phyloP scores from a whole-genome alignment of 2,113 vertebrate genomes.

The Zosterops borbonicus region DNA sequence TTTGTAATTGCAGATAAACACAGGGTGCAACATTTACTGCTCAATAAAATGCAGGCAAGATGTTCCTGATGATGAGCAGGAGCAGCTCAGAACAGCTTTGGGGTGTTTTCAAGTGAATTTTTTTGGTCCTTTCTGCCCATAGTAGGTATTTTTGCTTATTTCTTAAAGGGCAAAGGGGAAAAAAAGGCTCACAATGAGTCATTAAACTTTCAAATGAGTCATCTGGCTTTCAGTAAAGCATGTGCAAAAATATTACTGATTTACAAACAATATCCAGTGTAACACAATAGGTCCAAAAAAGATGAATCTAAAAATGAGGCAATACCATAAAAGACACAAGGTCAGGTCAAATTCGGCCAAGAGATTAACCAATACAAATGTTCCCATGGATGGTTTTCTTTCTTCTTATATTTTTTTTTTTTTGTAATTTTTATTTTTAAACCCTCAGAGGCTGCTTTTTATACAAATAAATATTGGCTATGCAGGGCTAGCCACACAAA shows the following conservation, averaged over 20 bases:
- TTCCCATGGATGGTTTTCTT: conserved; percentile 11
- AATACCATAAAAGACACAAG: conserved; percentile 60
- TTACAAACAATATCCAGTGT: conserved; percentile 66
- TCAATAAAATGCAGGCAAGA: background rate
- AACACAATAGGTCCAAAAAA: conserved; percentile 67
- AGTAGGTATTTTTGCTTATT: background rate
- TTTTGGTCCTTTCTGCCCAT: background rate
- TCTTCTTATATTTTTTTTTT: background rate
- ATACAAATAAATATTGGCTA: conserved; percentile 59
- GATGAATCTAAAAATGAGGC: conserved; percentile 66
- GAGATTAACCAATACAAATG: conserved; percentile 24
- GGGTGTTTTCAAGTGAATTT: background rate
- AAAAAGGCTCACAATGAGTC: conserved; percentile 49
- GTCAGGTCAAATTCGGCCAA: conserved; percentile 57
- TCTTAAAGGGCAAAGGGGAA: conserved; percentile 31
- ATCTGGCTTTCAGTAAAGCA: conserved; percentile 65
- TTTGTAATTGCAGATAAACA: conserved; percentile 24
- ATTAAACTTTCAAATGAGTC: conserved; percentile 63
- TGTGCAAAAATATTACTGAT: conserved; percentile 68
- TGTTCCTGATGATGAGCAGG: background rate
- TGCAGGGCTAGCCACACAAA: conserved; percentile 36
- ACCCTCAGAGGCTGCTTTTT: conserved; percentile 23
- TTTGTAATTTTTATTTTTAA: background rate
- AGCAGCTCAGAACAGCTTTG: background rate
- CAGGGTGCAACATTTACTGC: background rate